Evolutionary conservation across 2,888 invertebrate species (phyloP), one percentile per base, ranked within the genome.

Genomic region (Clivina fossor): DNA sequence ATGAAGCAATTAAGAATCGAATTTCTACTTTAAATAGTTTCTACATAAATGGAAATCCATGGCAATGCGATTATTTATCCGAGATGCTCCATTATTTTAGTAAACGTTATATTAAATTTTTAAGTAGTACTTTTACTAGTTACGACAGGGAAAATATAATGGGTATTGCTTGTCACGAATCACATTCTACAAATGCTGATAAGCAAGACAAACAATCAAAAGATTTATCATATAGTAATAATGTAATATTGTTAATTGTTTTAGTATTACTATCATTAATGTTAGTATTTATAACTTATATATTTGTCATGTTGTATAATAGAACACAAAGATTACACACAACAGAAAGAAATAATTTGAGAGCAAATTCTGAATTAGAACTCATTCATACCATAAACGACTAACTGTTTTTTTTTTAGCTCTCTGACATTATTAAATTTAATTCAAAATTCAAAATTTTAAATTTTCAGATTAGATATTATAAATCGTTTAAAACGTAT

Each of bases 251-350:
- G 22, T 47, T 47, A 30, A 13, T 47, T 47, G 38, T 55, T 22
- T 38, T 55, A 28, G 18, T 55, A 22, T 33, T 55, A 19, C 38
- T 55, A 40, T 55, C 38, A n/a, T 40, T 55, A 20, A 46, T 55
- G 38, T 38, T 55, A 47, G 55, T 55, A 5, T 38, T 55, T 55
- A 37, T 55, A 13, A 32, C 28, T 40, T 55, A 37, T 40, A 55
- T 55, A 30, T 55, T 55, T 55, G 11, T 47, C n/a, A 47, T 30
- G 37, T 19, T 55, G 30, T 47, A 47, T 20, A 38, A 9, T 37
- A 55, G 15, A 47, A 32, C 28, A 13, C 26, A 32, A 30, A 15
- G 32, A 47, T 5, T 26, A 28, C 11, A 28, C 3, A 38, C 16
- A 38, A 38, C 13, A 33, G 3, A 18, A 47, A 37, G 47, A 13